Evolutionary conservation across 37 sponge, comb jelly and placozoan species (phyloP), one percentile per base, ranked within the genome.

Genomic region (Corticium candelabrum): DNA sequence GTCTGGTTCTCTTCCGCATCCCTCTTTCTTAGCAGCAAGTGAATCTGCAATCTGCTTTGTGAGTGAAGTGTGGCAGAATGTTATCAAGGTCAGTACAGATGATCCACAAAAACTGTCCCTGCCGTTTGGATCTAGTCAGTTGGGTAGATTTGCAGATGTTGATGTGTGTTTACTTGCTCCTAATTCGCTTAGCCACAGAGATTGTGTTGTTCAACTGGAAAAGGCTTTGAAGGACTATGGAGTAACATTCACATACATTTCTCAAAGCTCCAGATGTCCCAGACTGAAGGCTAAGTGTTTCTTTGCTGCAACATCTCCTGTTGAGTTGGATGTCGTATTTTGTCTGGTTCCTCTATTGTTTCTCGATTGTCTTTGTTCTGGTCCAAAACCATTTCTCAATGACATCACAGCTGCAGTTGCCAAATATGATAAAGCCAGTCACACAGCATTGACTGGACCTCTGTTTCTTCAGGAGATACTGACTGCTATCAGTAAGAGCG

Each of bases 131-230:
- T 93, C 94, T 3, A 80, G 79, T 78, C 81, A 75, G 39, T 81
- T 93, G 32, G 83, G 85, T 0, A 40, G 94, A 37, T 68, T 35
- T 30, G 74, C 90, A 62, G 94, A 93, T 43, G 78, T 89, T 0
- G 94, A 93, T 78, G 41, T 93, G 35, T 93, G 94, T 70, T 74
- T 89, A 34, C 76, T 89, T 0, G 83, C 82, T 15, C 94, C 90
- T 11, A 75, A 76, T 0, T 3, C 27, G 1, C 21, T 82, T 67
- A 75, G 88, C 5, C 84, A 78, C 3, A 37, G 74, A 0, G 89
- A 87, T 7, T 87, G 86, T 74, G 36, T 87, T 34, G 83, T 78
- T 37, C 81, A 56, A n/a, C 62, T 93, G 41, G 82, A 78, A 0
- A 27, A 0, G 21, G 74, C 67, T 40, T 56, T 93, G 39, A 72